Evolutionary conservation across 2,888 invertebrate species (phyloP), one percentile per base, ranked within the genome.

Genomic region (Drosophila anomalata): DNA sequence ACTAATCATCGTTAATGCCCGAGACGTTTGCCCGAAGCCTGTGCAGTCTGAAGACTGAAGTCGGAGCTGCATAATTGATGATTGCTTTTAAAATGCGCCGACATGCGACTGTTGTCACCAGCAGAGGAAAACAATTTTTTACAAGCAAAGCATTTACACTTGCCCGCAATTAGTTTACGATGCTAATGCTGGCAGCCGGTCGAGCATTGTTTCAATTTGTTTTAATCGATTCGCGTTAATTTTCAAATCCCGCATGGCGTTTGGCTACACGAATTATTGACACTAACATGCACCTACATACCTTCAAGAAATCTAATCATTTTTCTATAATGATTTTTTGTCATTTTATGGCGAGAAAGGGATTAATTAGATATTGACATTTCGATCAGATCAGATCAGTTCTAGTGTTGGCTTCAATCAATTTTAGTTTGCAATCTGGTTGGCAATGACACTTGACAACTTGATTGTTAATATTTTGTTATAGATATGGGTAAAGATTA

Each of bases 61-160:
- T 76, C 75, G 73, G 79, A 61, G 65, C 79, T 79, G 73, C 73
- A 78, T 86, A 90, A 89, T 89, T 90, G 90, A 89, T 90, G 89
- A 89, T 89, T 89, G 87, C 89, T 89, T 90, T 89, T 90, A 89
- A 89, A 88, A 85, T 83, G 89, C 81, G 89, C 75, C 85, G 82
- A 80, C 84, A 77, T 79, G 73, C 74, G 83, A 73, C 63, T 68
- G 70, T 82, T 74, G 81, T 78, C 77, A 66, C 52, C 73, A 55
- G 55, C 73, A 55, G 55, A 54, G 76, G 81, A 75, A 70, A 75
- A 73, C 78, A 67, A 82, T 86, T 79, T 82, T 82, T 81, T 73
- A 78, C 76, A 11, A 53, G 39, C 52, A 41, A 46, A 42, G 52
- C 60, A 87, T 80, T 77, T 78, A 79, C 88, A 86, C 87, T 87